Percentiles rank a stretch among this genome's conserved stretches.
Conservation (phyloP, 64 coral and sea anemone genomes). For the Actinia tenebrosa region DNA sequence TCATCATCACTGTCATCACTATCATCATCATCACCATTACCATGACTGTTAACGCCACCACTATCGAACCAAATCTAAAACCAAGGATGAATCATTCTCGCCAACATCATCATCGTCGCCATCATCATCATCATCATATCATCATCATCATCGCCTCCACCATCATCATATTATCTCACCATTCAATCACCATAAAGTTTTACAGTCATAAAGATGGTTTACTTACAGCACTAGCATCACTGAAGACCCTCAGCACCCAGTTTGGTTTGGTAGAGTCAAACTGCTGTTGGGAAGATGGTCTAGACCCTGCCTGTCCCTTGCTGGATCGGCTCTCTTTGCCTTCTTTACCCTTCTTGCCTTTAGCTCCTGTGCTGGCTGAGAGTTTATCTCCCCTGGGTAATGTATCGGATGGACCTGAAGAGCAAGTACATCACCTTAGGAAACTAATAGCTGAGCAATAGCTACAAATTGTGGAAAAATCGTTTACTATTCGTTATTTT, state of each 20-base stretch:
- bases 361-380: constrained; percentile 48
- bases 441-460: no score
- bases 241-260: constrained; percentile 92
- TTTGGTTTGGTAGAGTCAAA: constrained; percentile 93
- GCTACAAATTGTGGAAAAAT: no score
- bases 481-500: no score
- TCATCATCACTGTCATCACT: no score
- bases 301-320: constrained; percentile 46
- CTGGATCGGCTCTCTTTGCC: constrained; percentile 88
- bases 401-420: constrained; percentile 46
- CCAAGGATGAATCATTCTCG: neutral
- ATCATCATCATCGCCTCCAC: neutral
- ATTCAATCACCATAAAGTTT: no score
- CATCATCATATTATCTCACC: neutral
- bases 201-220: neutral
- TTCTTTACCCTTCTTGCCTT: constrained; percentile 73
- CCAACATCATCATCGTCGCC: neutral
- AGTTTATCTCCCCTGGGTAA: constrained; percentile 55
- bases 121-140: neutral
- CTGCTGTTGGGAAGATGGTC: constrained; percentile 76
- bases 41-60: neutral
- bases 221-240: constrained; percentile 85
- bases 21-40: no score
- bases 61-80: neutral
- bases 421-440: neutral